Conservation (phyloP, 2,113 vertebrate species). For the Spea multiplicata region DNA sequence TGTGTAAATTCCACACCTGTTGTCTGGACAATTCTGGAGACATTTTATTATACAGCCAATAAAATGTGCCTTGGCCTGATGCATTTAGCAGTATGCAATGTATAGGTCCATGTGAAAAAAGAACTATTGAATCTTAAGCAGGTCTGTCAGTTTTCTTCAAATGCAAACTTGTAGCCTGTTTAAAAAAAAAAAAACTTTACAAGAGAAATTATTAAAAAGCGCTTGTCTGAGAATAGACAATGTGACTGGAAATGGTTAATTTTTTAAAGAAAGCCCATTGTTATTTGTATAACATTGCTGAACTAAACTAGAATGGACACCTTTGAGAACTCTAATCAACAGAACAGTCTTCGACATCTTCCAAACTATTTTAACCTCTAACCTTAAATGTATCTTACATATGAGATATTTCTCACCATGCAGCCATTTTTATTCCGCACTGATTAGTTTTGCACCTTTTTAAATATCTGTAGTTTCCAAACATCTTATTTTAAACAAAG, state of each 20-base stretch:
- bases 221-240: not conserved
- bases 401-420: too few relatives aligned
- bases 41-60: constrained; percentile 49
- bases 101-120: constrained; percentile 10
- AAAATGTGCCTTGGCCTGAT: constrained; percentile 39
- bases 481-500: too few relatives aligned
- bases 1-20: constrained; percentile 48
- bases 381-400: too few relatives aligned
- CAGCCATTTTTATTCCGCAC: too few relatives aligned
- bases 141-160: constrained; percentile 20
- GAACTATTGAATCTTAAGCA: constrained; percentile 13
- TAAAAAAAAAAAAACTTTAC: not conserved
- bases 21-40: constrained; percentile 48
- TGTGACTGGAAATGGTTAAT: not conserved
- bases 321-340: not conserved
- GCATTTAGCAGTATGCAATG: constrained; percentile 39
- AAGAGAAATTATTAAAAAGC: not conserved
- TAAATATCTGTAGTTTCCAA: too few relatives aligned
- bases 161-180: constrained; percentile 6
- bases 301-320: not conserved
- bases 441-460: too few relatives aligned
- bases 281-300: too few relatives aligned
- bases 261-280: not conserved
- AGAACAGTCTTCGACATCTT: not conserved
- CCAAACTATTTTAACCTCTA: too few relatives aligned